These are phyloP conservation scores for Gobio occitaniae DNA, from an alignment of 2,797 vertebrate species.

Conservation along the genomic window DNA sequence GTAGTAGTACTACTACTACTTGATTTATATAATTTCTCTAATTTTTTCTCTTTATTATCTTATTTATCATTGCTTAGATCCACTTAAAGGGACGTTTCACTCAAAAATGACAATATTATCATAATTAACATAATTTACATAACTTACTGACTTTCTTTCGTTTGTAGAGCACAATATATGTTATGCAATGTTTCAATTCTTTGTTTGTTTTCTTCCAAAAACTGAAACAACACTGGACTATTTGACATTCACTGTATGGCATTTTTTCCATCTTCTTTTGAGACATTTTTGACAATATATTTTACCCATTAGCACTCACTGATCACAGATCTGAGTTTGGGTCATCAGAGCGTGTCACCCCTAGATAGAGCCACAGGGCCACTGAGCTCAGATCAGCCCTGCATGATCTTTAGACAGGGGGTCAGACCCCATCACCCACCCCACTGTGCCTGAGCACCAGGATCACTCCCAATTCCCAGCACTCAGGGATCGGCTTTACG, in stretches of 20 bases:
- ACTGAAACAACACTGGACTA: background rate
- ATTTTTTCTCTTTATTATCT: background rate
- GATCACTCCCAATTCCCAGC: constrained; percentile 25
- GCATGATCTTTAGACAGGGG: constrained; percentile 21
- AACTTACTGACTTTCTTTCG: no score
- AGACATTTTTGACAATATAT: background rate
- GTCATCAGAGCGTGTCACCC: constrained; percentile 8
- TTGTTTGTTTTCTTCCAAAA: no score
- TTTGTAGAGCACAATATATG: no score
- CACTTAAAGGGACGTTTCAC: background rate
- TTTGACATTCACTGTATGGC: background rate
- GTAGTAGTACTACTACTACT: no score
- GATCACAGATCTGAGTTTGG: constrained; percentile 21
- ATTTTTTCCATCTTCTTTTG: background rate
- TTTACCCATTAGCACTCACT: background rate
- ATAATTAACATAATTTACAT: background rate
- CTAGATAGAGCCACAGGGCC: background rate
- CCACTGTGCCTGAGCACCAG: constrained; percentile 9
- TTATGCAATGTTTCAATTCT: background rate
- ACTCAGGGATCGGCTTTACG: constrained; percentile 36
- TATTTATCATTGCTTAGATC: background rate
- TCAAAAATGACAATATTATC: background rate
- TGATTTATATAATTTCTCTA: background rate
- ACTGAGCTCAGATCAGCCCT: constrained; percentile 18
- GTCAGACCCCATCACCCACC: constrained; percentile 26